A percentile compares a stretch with the other conserved stretches of the same genome.
Conservation (phyloP, 2,797 vertebrate genomes). For the Sebastes miniatus region DNA sequence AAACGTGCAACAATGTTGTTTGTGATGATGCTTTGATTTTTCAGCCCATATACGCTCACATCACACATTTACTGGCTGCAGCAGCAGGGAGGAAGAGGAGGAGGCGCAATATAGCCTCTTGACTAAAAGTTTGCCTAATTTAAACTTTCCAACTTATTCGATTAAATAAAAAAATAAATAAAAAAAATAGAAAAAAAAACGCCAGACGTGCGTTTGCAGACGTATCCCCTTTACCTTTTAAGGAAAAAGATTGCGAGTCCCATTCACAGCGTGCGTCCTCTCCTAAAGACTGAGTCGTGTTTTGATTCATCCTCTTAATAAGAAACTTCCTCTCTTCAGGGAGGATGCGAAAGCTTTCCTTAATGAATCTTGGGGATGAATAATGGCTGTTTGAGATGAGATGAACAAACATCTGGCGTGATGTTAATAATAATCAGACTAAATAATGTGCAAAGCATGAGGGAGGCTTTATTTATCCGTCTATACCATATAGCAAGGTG, state of each 20-base stretch:
- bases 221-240: constrained; percentile 58
- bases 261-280: constrained; percentile 56
- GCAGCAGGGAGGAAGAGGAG: not conserved
- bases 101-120: not conserved
- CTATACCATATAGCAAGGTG: constrained; percentile 25
- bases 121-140: constrained; percentile 42
- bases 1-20: not conserved
- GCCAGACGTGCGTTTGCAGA: constrained; percentile 43
- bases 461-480: constrained; percentile 35
- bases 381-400: constrained; percentile 61
- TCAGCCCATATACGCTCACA: not conserved
- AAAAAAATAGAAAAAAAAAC: not conserved
- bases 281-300: constrained; percentile 49
- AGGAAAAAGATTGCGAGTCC: constrained; percentile 40
- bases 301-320: constrained; percentile 79
- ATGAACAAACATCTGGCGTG: constrained; percentile 65
- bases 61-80: not conserved
- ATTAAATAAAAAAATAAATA: not conserved
- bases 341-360: constrained; percentile 54
- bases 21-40: constrained; percentile 28
- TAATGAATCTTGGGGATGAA: constrained; percentile 73
- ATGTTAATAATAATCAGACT: constrained; percentile 66
- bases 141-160: constrained; percentile 43
- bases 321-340: constrained; percentile 69
- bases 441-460: constrained; percentile 45